Percentiles rank a stretch among this genome's conserved stretches.
These are phyloP conservation scores for Gila robusta DNA, from an alignment of 2,797 vertebrate genomes.

Conservation along the genomic window DNA sequence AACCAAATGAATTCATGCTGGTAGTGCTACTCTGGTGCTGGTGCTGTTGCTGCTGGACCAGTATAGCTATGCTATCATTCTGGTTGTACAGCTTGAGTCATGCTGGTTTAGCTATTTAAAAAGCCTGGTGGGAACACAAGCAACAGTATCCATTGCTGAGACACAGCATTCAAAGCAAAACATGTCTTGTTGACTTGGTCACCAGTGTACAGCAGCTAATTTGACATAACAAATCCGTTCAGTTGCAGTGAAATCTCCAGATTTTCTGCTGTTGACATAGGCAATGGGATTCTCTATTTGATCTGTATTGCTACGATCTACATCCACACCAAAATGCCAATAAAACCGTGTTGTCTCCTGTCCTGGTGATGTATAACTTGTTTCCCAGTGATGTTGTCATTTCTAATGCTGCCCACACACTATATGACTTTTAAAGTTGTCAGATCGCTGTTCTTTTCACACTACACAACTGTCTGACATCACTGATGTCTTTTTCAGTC, in stretches of 20 bases:
- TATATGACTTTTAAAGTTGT: neutral
- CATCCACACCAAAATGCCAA: constrained; percentile 5
- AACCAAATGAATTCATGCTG: neutral
- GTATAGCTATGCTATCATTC: neutral
- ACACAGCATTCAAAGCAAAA: neutral
- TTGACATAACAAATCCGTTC: neutral
- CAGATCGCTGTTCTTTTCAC: neutral
- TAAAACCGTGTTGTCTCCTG: neutral
- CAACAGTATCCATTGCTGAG: neutral
- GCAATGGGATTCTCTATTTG: neutral
- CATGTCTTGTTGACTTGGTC: neutral
- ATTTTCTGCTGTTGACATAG: neutral
- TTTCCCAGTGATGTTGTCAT: neutral
- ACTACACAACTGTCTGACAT: neutral
- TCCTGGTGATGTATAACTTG: neutral
- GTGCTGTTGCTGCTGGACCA: neutral
- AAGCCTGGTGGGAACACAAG: neutral
- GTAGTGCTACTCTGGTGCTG: neutral
- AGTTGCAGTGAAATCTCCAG: neutral
- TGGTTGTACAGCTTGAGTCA: neutral
- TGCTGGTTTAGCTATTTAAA: neutral
- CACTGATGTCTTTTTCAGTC: neutral
- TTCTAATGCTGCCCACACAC: neutral
- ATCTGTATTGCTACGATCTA: neutral
- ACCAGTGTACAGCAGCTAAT: neutral